Percentiles rank a stretch among this genome's conserved stretches.
Conservation (phyloP, 2,797 vertebrate species). For the Benthosema pterotum region DNA sequence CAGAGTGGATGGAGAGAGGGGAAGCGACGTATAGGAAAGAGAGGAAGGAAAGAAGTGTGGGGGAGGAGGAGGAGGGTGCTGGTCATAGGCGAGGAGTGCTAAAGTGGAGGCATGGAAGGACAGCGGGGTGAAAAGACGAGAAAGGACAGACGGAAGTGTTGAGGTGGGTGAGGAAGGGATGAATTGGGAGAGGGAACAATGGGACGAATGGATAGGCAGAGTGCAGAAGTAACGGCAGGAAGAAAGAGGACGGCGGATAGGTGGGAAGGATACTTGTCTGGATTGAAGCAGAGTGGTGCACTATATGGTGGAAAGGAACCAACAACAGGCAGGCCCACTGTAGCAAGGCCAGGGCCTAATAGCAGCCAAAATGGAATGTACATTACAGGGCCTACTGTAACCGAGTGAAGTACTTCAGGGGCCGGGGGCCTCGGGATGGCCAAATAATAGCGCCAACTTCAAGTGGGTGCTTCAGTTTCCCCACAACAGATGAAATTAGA, state of each 20-base stretch:
- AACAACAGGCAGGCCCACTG: constrained; percentile 70
- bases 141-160: constrained; percentile 45
- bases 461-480: constrained; percentile 74
- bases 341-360: constrained; percentile 78
- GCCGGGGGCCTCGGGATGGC: constrained; percentile 63
- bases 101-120: constrained; percentile 40
- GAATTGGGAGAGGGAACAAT: constrained; percentile 35
- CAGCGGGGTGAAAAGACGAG: constrained; percentile 23
- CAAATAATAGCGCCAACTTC: constrained; percentile 68
- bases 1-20: constrained; percentile 35
- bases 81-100: constrained; percentile 55
- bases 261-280: not conserved
- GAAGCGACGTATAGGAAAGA: constrained; percentile 37
- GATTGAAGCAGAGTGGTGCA: constrained; percentile 17
- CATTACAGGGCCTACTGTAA: constrained; percentile 80
- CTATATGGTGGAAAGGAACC: constrained; percentile 61
- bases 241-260: constrained; percentile 1
- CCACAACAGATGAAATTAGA: constrained; percentile 62
- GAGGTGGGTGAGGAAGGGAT: constrained; percentile 43
- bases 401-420: constrained; percentile 82
- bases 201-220: not conserved
- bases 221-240: not conserved
- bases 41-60: constrained; percentile 35
- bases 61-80: constrained; percentile 45
- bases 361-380: constrained; percentile 86